These are phyloP conservation scores for Mus caroli DNA, from an alignment of 2,797 vertebrate species.

Conservation along the genomic window DNA sequence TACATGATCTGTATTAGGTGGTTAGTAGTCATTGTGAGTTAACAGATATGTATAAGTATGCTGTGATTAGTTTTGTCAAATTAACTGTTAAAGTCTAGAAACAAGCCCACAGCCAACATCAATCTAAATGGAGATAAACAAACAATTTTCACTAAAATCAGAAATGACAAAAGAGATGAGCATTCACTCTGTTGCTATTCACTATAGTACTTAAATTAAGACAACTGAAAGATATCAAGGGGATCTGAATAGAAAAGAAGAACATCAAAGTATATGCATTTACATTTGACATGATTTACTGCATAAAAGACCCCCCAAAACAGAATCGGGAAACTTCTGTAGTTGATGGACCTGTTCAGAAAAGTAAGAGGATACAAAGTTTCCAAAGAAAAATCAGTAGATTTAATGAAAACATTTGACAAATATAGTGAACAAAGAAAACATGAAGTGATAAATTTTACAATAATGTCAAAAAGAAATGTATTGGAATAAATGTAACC, in stretches of 20 bases:
- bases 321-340: background rate
- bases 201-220: background rate
- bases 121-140: background rate
- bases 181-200: background rate
- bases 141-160: background rate
- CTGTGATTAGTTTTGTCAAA: background rate
- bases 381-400: background rate
- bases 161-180: background rate
- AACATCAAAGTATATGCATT: background rate
- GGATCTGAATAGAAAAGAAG: too few relatives aligned
- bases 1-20: background rate
- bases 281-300: background rate
- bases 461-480: background rate
- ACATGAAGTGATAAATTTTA: background rate
- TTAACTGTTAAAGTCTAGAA: background rate
- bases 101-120: background rate
- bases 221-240: background rate
- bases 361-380: background rate
- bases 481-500: background rate
- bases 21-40: slow-evolving; percentile 1
- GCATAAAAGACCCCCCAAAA: background rate
- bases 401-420: background rate
- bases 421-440: background rate
- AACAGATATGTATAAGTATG: background rate
- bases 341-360: background rate